Conservation (phyloP, 1,140 invertebrate species). For the Aphelinus certus region DNA sequence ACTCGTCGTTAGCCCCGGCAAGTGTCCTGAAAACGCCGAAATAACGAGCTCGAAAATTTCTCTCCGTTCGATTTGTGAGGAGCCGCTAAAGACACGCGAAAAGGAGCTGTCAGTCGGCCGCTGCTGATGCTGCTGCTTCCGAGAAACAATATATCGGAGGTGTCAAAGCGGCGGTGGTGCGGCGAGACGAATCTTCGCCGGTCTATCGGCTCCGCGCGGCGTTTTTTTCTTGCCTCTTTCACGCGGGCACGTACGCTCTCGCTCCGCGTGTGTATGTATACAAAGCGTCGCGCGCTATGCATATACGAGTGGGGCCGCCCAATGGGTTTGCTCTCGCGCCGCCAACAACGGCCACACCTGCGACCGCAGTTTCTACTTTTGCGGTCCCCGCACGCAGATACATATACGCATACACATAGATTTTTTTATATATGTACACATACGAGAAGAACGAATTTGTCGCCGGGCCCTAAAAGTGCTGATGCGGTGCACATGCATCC, state of each 20-base stretch:
- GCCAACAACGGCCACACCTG: background rate
- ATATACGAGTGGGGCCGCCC: background rate
- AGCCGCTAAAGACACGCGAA: background rate
- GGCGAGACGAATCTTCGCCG: slow-evolving; percentile 6
- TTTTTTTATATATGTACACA: background rate
- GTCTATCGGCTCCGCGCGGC: background rate
- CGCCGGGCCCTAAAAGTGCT: too few relatives aligned
- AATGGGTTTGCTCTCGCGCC: too few relatives aligned
- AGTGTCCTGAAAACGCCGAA: too few relatives aligned
- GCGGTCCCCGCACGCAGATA: slow-evolving; percentile 6
- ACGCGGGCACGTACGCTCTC: too few relatives aligned
- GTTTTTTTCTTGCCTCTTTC: background rate
- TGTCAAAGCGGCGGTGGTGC: slow-evolving; percentile 19
- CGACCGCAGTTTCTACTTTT: slow-evolving; percentile 26
- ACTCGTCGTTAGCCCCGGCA: too few relatives aligned
- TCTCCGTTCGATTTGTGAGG: background rate
- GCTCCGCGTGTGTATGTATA: too few relatives aligned
- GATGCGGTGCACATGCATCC: too few relatives aligned
- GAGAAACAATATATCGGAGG: slow-evolving; percentile 16
- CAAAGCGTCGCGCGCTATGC: background rate
- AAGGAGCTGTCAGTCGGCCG: slow-evolving; percentile 1
- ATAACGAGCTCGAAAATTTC: background rate
- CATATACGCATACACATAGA: too few relatives aligned
- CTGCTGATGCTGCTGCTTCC: background rate
- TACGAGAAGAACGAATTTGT: background rate